Evolutionary conservation across 2,113 vertebrate genomes (phyloP).

Genomic region (Pygoscelis adeliae): DNA sequence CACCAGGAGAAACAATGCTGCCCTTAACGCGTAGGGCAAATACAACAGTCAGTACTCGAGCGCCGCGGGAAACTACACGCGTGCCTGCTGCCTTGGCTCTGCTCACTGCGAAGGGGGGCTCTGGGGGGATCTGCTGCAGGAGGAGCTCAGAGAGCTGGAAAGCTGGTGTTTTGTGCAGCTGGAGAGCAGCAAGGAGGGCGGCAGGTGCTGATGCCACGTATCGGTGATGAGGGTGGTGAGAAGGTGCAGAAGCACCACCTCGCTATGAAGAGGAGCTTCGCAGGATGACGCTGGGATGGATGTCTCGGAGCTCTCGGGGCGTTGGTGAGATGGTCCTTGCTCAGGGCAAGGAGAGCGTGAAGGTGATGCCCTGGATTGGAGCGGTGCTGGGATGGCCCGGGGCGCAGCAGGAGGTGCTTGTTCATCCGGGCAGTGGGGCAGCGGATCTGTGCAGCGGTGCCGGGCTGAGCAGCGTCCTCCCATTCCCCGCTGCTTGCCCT

Average conservation of each 20-base stretch:
- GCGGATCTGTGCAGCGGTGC: neutral
- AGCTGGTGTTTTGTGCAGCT: neutral
- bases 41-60: neutral
- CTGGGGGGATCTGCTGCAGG: neutral
- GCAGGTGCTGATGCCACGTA: fast-evolving
- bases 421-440: neutral
- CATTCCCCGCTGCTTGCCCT: neutral
- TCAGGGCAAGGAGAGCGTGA: neutral
- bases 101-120: fast-evolving
- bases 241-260: neutral
- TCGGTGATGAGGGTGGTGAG: neutral
- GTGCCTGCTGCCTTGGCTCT: neutral
- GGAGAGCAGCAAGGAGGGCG: fast-evolving
- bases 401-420: neutral
- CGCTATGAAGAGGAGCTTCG: fast-evolving
- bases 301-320: neutral
- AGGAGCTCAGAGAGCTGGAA: neutral
- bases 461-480: fast-evolving
- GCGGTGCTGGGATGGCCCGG: neutral
- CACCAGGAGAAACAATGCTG: neutral
- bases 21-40: fast-evolving
- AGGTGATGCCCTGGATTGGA: neutral
- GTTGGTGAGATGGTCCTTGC: neutral
- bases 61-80: fast-evolving
- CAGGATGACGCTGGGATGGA: neutral